phyloP scores from a whole-genome alignment of 2,113 vertebrate genomes.

The Propithecus coquereli region DNA sequence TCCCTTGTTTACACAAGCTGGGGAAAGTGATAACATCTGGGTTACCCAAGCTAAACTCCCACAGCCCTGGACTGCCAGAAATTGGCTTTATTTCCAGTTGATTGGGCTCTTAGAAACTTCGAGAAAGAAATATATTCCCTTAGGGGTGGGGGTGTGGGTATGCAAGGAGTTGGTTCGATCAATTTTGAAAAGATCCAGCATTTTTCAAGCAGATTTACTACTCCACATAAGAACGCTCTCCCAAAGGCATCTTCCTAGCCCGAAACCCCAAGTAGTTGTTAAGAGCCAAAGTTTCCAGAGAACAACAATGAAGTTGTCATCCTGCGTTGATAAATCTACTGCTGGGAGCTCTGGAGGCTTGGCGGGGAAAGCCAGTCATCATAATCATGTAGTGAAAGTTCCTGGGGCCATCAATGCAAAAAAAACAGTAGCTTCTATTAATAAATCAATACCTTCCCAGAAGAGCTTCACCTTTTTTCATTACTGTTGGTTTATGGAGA shows the following conservation, averaged over 20 bases:
- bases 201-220: not conserved
- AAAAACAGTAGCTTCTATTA: constrained; percentile 69
- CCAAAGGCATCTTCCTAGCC: constrained; percentile 18
- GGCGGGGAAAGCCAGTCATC: constrained; percentile 51
- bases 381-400: constrained; percentile 23
- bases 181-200: constrained; percentile 4
- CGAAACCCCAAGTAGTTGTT: constrained; percentile 35
- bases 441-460: constrained; percentile 75
- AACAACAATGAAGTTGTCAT: constrained; percentile 78
- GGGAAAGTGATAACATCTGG: not conserved
- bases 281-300: constrained; percentile 55
- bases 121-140: not conserved
- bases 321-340: constrained; percentile 45
- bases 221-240: constrained; percentile 46
- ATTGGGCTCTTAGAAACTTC: constrained; percentile 23
- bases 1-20: not conserved
- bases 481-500: constrained; percentile 65
- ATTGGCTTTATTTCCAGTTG: constrained; percentile 36
- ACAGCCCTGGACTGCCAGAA: not conserved
- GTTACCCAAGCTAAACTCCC: constrained; percentile 1
- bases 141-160: not conserved
- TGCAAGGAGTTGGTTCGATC: not conserved
- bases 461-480: constrained; percentile 71
- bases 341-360: constrained; percentile 61
- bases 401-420: constrained; percentile 46